Conservation (phyloP, 2,113 vertebrate genomes). For the Eulacestoma nigropectus region DNA sequence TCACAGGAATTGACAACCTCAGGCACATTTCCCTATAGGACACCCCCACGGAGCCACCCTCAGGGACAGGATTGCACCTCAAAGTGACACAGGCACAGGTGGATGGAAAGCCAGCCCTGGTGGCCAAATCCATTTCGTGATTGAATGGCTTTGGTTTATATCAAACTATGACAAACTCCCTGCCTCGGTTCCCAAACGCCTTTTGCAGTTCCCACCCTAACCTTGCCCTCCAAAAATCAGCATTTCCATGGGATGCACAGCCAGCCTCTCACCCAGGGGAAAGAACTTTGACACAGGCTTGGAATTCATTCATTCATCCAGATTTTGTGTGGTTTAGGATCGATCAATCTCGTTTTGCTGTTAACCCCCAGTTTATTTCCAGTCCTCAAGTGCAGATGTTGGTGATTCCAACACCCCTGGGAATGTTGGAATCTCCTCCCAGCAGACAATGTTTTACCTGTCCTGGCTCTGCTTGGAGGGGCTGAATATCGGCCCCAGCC, state of each 20-base stretch:
- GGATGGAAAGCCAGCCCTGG: neutral
- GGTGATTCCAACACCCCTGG: neutral
- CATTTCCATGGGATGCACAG: neutral
- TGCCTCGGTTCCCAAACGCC: neutral
- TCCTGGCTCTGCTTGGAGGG: neutral
- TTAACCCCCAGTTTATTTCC: neutral
- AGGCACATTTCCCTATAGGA: fast-evolving
- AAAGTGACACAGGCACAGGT: neutral
- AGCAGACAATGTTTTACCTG: neutral
- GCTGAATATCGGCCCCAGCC: neutral
- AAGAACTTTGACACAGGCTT: fast-evolving
- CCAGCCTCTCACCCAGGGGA: neutral
- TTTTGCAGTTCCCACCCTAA: neutral
- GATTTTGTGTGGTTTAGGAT: neutral
- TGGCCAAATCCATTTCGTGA: fast-evolving
- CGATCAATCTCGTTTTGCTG: neutral
- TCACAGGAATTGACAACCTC: fast-evolving
- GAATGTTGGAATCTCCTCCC: neutral
- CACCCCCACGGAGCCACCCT: neutral
- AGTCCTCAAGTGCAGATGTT: neutral
- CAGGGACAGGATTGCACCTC: neutral
- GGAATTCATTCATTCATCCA: fast-evolving
- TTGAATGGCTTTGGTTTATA: neutral
- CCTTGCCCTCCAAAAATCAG: neutral
- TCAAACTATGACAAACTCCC: neutral